These are phyloP conservation scores for Drosophila asahinai DNA, from an alignment of 1,140 invertebrate species.

Conservation along the genomic window DNA sequence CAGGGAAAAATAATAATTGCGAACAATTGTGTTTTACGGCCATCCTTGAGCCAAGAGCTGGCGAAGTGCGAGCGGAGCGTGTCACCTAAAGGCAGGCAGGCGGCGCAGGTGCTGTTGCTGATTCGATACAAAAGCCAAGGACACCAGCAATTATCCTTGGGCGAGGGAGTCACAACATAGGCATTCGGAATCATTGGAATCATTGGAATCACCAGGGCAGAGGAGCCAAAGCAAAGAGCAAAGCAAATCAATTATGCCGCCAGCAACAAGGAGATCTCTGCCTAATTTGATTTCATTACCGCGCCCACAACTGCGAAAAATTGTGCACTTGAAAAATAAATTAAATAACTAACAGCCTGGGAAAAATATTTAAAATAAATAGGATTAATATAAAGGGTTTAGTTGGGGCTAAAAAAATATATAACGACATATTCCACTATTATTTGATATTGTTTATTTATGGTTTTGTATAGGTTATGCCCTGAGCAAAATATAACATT, in stretches of 20 bases:
- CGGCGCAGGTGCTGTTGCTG: constrained; percentile 16
- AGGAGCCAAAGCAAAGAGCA: constrained; percentile 31
- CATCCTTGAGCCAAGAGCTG: constrained; percentile 30
- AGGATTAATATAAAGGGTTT: too few relatives aligned
- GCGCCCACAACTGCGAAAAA: constrained; percentile 76
- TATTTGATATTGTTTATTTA: too few relatives aligned
- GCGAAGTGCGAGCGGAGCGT: constrained; percentile 50
- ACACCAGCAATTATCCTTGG: constrained; percentile 75
- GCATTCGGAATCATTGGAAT: constrained; percentile 3
- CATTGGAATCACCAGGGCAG: not conserved
- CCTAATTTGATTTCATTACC: constrained; percentile 85
- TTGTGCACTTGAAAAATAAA: constrained; percentile 17
- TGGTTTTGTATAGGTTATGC: too few relatives aligned
- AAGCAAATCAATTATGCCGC: constrained; percentile 66
- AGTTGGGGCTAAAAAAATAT: not conserved
- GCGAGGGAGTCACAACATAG: constrained; percentile 13
- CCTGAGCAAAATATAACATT: too few relatives aligned
- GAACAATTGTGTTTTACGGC: constrained; percentile 70
- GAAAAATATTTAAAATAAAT: not conserved
- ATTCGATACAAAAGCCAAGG: constrained; percentile 28
- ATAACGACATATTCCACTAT: too few relatives aligned
- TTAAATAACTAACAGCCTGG: not conserved
- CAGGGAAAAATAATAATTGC: constrained; percentile 64
- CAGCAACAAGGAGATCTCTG: constrained; percentile 61
- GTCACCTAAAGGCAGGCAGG: constrained; percentile 46